Evolutionary conservation across 1,140 invertebrate species (phyloP).

Genomic region (Lutraria rhynchaena): DNA sequence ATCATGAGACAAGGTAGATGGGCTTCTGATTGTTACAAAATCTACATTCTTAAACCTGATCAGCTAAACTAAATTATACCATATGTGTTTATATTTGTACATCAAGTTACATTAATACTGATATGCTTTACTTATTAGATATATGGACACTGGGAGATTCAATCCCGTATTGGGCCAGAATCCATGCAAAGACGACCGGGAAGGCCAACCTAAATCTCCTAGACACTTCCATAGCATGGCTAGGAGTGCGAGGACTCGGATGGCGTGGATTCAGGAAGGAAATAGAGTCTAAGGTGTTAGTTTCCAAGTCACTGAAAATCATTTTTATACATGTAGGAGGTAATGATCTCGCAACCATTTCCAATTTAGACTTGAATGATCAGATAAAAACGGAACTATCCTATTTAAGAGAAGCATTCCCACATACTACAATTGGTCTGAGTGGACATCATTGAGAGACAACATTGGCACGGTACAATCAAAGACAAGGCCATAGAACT

Average conservation of each 20-base stretch:
- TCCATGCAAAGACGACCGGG: background rate
- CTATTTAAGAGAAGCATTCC: background rate
- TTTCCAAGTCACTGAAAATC: background rate
- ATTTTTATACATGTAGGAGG: slow-evolving; percentile 7
- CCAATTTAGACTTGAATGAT: background rate
- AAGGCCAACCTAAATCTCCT: background rate
- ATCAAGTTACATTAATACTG: background rate
- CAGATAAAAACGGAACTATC: background rate
- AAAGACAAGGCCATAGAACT: background rate
- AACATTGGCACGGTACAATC: background rate
- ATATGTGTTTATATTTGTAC: background rate
- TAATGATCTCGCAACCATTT: background rate
- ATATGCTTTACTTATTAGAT: slow-evolving; percentile 1
- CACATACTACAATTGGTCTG: background rate
- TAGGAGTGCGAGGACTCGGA: background rate
- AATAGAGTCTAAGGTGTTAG: background rate
- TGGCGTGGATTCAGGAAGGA: background rate
- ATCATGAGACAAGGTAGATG: background rate
- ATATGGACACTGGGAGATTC: slow-evolving; percentile 33
- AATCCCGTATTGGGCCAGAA: slow-evolving; percentile 27
- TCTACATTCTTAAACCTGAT: background rate
- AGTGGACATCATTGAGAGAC: background rate
- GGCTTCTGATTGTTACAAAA: slow-evolving; percentile 8
- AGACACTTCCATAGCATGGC: background rate
- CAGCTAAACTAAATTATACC: background rate